These are phyloP conservation scores for Vidua chalybeata DNA, from an alignment of 2,113 vertebrate species.

Conservation along the genomic window DNA sequence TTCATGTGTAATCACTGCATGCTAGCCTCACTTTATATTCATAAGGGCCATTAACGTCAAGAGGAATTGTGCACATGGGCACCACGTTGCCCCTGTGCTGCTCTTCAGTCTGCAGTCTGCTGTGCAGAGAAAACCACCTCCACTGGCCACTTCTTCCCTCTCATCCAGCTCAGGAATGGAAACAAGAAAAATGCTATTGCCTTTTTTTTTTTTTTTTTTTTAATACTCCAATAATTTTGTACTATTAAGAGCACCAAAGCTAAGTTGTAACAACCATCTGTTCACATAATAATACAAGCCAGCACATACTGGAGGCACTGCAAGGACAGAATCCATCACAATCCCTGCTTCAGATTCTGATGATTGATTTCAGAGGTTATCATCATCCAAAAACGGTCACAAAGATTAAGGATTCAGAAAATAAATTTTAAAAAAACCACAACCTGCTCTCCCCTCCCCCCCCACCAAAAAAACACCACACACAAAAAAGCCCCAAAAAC, in stretches of 20 bases:
- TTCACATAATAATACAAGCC: neutral
- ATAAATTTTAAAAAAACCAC: neutral
- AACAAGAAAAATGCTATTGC: neutral
- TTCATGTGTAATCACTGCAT: slow-evolving; percentile 9
- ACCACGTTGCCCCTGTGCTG: accelerated
- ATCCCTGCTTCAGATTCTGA: neutral
- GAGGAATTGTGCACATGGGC: neutral
- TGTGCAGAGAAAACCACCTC: neutral
- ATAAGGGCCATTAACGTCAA: neutral
- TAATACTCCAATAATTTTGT: neutral
- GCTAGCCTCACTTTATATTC: neutral
- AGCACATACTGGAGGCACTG: neutral
- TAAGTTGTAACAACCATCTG: neutral
- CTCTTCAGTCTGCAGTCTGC: neutral
- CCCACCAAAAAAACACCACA: neutral
- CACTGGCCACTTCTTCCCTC: neutral
- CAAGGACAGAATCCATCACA: neutral
- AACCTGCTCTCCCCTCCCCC: neutral
- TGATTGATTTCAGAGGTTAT: neutral
- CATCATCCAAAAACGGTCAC: neutral
- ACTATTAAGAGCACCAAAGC: neutral
- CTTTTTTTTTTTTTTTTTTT: neutral
- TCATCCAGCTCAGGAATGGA: neutral
- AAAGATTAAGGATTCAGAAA: neutral
- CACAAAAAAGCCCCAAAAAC: neutral